Evolutionary conservation across 2,888 invertebrate genomes (phyloP).

Genomic region (Aleiodes testaceus): DNA sequence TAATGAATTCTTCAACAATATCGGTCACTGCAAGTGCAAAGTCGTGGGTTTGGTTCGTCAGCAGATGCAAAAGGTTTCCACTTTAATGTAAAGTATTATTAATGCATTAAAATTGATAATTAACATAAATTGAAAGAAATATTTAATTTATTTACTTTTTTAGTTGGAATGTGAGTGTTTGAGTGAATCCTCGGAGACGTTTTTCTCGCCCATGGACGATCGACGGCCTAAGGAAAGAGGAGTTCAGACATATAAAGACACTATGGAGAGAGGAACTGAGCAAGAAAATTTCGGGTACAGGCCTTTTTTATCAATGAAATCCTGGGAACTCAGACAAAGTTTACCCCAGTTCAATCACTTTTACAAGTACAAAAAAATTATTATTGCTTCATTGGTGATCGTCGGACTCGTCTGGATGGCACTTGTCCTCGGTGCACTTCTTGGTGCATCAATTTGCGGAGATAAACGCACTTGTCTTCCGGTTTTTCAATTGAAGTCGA

Average conservation of each 20-base stretch:
- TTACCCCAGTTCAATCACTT: slow-evolving; percentile 25
- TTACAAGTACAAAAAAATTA: slow-evolving; percentile 36
- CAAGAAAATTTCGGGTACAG: neutral
- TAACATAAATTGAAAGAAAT: neutral
- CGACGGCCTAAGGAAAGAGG: neutral
- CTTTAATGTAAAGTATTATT: slow-evolving; percentile 1
- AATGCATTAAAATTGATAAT: slow-evolving; percentile 17
- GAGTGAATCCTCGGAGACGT: neutral
- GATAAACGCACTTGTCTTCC: slow-evolving; percentile 52
- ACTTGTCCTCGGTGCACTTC: slow-evolving; percentile 56
- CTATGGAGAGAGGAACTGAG: neutral
- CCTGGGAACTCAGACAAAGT: neutral
- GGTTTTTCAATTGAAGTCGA: slow-evolving; percentile 38
- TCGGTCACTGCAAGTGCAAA: slow-evolving; percentile 61
- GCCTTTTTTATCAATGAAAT: neutral
- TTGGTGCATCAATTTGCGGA: slow-evolving; percentile 59
- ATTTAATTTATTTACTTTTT: neutral
- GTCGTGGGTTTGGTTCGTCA: slow-evolving; percentile 58
- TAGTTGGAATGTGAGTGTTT: neutral
- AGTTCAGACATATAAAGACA: neutral
- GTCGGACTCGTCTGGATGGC: slow-evolving; percentile 55
- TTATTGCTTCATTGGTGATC: slow-evolving; percentile 49
- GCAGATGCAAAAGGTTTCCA: slow-evolving; percentile 57
- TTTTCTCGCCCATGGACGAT: neutral
- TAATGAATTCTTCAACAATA: slow-evolving; percentile 54